Conservation (phyloP, 2,113 vertebrate species). For the Numida meleagris region DNA sequence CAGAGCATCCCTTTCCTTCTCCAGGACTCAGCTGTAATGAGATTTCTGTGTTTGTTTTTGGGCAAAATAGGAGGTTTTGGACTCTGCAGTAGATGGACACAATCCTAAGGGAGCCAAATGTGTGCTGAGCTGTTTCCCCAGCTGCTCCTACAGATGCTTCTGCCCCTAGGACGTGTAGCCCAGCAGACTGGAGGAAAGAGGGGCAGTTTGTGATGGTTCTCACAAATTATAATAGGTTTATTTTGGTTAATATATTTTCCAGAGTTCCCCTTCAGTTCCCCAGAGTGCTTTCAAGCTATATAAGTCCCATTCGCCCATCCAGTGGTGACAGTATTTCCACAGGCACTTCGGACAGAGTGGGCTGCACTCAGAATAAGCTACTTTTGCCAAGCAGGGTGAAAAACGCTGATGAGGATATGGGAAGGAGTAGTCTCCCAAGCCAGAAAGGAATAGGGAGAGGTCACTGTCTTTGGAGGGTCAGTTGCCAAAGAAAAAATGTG, state of each 20-base stretch:
- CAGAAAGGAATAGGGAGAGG: background rate
- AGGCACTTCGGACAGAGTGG: background rate
- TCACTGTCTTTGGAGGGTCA: background rate
- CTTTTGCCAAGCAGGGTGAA: background rate
- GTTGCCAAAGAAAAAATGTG: background rate
- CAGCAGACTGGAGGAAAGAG: background rate
- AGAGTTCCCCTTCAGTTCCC: background rate
- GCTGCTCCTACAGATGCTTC: background rate
- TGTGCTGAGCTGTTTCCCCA: background rate
- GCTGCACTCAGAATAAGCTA: background rate
- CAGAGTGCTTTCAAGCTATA: background rate
- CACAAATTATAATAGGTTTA: background rate
- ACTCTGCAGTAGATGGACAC: background rate
- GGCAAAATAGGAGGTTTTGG: background rate
- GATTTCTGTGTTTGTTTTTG: background rate
- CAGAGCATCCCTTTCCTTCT: background rate
- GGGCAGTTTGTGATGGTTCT: background rate
- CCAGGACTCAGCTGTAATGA: background rate
- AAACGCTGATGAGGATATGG: fast-evolving
- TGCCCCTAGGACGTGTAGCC: background rate
- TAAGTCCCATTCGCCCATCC: background rate
- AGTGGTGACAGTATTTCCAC: background rate
- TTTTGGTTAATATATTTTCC: background rate
- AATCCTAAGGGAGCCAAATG: background rate
- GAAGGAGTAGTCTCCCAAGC: background rate